phyloP scores from a whole-genome alignment of 2,797 vertebrate genomes.

The Rhinella marina region DNA sequence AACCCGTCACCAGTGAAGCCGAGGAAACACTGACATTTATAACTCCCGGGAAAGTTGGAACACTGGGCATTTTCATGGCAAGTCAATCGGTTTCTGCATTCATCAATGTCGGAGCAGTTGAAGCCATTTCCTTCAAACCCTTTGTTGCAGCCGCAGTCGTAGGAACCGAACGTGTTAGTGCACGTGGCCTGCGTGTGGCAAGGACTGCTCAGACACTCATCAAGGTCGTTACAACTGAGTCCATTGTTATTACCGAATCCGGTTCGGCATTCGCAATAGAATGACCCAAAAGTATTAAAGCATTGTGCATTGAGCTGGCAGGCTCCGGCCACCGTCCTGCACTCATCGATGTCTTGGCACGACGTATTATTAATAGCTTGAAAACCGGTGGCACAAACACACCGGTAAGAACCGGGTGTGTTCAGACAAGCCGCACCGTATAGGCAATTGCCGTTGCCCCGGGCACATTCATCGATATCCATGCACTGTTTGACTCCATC shows the following conservation, averaged over 20 bases:
- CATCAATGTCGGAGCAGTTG: conserved; percentile 78
- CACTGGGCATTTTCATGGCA: conserved; percentile 76
- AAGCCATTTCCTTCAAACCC: conserved; percentile 78
- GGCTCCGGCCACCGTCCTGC: conserved; percentile 64
- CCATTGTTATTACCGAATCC: conserved; percentile 74
- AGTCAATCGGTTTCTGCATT: conserved; percentile 71
- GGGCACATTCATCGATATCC: conserved; percentile 80
- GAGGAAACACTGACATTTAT: conserved; percentile 73
- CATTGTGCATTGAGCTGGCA: conserved; percentile 78
- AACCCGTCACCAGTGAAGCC: conserved; percentile 81
- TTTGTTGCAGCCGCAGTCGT: conserved; percentile 76
- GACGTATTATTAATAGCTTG: conserved; percentile 73
- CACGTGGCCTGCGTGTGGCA: conserved; percentile 80
- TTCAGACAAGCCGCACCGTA: conserved; percentile 77
- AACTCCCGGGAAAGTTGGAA: conserved; percentile 74
- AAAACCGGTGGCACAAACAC: conserved; percentile 75
- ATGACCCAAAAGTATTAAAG: conserved; percentile 76
- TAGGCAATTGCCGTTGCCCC: conserved; percentile 78
- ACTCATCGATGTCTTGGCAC: conserved; percentile 83
- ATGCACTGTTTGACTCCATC: conserved; percentile 73
- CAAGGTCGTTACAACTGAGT: conserved; percentile 74
- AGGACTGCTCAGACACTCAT: conserved; percentile 76
- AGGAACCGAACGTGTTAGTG: conserved; percentile 76
- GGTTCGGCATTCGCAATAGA: conserved; percentile 72
- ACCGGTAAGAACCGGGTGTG: conserved; percentile 77